Conservation (phyloP, 2,797 vertebrate genomes). For the Heterohyrax brucei region DNA sequence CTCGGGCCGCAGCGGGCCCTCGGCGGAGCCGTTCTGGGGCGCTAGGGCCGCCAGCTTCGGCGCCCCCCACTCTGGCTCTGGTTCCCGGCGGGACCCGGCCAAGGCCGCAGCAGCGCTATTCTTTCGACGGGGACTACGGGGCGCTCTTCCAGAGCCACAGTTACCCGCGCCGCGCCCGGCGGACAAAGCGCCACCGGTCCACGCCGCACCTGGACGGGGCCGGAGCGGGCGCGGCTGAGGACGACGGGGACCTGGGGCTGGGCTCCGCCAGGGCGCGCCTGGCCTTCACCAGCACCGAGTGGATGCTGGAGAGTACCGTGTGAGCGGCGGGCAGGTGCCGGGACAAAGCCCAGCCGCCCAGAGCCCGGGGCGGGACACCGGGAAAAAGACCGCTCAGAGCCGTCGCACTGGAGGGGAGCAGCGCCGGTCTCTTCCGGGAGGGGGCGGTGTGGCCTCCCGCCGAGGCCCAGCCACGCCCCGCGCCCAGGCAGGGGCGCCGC, state of each 20-base stretch:
- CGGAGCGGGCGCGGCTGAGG: constrained; percentile 92
- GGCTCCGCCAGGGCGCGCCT: constrained; percentile 92
- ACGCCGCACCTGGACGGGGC: constrained; percentile 96
- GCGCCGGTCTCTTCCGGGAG: not conserved
- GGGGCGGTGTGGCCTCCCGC: not conserved
- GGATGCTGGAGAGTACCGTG: constrained; percentile 99
- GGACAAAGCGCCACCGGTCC: constrained; percentile 96
- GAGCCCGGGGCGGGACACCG: not conserved
- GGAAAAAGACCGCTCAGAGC: not conserved
- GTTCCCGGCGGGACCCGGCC: constrained; percentile 88
- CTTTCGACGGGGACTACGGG: constrained; percentile 94
- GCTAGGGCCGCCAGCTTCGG: constrained; percentile 78
- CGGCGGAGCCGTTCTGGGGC: constrained; percentile 85
- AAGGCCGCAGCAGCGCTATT: constrained; percentile 95
- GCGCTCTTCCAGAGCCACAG: constrained; percentile 98
- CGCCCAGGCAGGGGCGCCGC: not conserved
- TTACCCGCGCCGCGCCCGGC: constrained; percentile 96
- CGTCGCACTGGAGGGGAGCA: not conserved
- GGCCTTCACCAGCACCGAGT: constrained; percentile 98
- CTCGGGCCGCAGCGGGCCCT: constrained; percentile 62
- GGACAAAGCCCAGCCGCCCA: constrained; percentile 6
- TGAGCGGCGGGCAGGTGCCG: constrained; percentile 87
- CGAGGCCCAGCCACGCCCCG: not conserved
- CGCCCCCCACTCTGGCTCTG: constrained; percentile 77
- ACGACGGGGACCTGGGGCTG: constrained; percentile 88